Evolutionary conservation across 2,113 vertebrate genomes (phyloP), one percentile per base, ranked within the genome.

Genomic region (Bufo gargarizans): DNA sequence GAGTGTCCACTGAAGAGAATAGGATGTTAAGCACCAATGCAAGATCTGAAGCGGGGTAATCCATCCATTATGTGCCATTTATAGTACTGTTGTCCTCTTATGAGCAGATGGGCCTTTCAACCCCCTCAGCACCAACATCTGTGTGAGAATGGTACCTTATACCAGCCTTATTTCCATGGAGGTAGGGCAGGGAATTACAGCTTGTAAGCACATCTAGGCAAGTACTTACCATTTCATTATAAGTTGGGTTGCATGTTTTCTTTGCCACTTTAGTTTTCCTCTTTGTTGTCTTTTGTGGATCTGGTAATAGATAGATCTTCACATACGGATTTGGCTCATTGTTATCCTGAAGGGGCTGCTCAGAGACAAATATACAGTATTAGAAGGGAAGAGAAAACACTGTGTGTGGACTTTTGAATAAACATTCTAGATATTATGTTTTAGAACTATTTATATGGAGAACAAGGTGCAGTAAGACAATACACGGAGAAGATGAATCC

Each of bases 191-290:
- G 33, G 33, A 33, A 33, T 19, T 12, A 13, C 2, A 20, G 53
- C 12, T 55, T 56, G 53, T 16, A 80, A 43, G n/a, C 13, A 14
- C 77, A 33, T 10, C 78, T 19, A 89, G 8, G 33, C 7, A 58
- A 22, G 47, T 59, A 43, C 85, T 3, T 91, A 99, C 98, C 98
- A 99, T 98, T 93, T 99, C 97, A 6, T 99, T 99, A 93, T 99
- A 99, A 53, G 98, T 99, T 77, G 98, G 98, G 92, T 99, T 99
- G 93, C 98, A 98, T 78, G 98, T 99, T 93, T 98, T 97, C 4
- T 97, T 94, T 2, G 98, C 98, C 8, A 97, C 97, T 95, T 98
- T 99, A 77, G 98, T 99, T 95, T 99, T 99, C 93, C 97, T 97
- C 92, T 99, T 99, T 87, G 98, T 97, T 71, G 95, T 97, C 94